Evolutionary conservation across 2,888 invertebrate genomes (phyloP).

Genomic region (Sepioteuthis lessoniana): DNA sequence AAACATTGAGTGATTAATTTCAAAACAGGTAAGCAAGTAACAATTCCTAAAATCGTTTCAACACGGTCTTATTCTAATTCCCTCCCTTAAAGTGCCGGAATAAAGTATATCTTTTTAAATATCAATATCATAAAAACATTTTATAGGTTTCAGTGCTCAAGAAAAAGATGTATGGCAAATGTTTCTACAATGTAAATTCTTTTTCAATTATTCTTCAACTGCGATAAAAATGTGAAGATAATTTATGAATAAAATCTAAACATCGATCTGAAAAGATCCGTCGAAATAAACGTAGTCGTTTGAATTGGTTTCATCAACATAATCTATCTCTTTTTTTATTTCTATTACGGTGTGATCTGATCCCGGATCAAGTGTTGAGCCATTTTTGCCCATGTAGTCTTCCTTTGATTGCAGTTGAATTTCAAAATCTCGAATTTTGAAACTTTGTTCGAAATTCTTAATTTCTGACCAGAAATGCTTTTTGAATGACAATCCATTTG

Average conservation of each 20-base stretch:
- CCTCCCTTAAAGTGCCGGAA: too few relatives aligned
- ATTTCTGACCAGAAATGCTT: conserved; percentile 53
- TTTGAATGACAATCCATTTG: conserved; percentile 61
- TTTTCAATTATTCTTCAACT: too few relatives aligned
- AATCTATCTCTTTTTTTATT: background rate
- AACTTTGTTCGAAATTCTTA: background rate
- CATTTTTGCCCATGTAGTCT: background rate
- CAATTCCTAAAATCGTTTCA: too few relatives aligned
- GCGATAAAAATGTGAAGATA: too few relatives aligned
- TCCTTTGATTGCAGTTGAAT: background rate
- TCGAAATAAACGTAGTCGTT: background rate
- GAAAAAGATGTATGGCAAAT: too few relatives aligned
- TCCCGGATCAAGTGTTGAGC: background rate
- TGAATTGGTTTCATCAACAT: background rate
- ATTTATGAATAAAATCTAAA: background rate
- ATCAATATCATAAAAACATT: too few relatives aligned
- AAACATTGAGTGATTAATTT: too few relatives aligned
- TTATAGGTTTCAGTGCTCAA: too few relatives aligned
- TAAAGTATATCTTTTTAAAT: too few relatives aligned
- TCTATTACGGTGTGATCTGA: background rate
- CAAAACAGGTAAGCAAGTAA: too few relatives aligned
- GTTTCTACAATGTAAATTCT: too few relatives aligned
- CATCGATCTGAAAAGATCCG: background rate
- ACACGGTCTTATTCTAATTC: too few relatives aligned
- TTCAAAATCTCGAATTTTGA: background rate